Evolutionary conservation across 2,888 invertebrate species (phyloP).

Genomic region (Ornithoptera alexandrae): DNA sequence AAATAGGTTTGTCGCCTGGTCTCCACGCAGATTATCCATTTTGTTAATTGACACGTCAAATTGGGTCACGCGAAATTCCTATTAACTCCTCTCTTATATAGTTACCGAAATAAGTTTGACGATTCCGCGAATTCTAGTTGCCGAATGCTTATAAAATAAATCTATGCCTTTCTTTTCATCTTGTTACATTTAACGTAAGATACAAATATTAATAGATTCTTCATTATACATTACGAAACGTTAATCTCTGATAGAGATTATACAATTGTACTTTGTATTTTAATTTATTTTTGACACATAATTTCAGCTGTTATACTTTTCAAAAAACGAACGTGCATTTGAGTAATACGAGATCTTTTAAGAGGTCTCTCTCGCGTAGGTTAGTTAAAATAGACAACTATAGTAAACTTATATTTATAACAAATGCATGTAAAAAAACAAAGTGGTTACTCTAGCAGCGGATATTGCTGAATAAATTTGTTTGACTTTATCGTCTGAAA

Average conservation of each 20-base stretch:
- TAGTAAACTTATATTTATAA: background rate
- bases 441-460: slow-evolving; percentile 34
- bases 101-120: slow-evolving; percentile 19
- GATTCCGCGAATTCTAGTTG: slow-evolving; percentile 6
- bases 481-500: slow-evolving; percentile 58
- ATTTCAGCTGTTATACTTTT: no score
- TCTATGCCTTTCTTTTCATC: background rate
- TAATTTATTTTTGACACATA: no score
- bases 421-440: background rate
- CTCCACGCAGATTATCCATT: slow-evolving; percentile 26
- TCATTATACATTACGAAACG: no score
- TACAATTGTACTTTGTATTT: no score
- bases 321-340: no score
- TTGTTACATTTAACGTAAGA: background rate
- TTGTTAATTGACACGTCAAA: slow-evolving; percentile 31
- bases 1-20: slow-evolving; percentile 29
- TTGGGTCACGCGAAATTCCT: slow-evolving; percentile 30
- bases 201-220: no score
- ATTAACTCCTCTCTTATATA: slow-evolving; percentile 21
- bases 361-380: no score
- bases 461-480: slow-evolving; percentile 74
- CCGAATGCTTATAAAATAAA: background rate
- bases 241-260: no score
- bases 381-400: background rate
- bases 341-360: no score